phyloP scores from a whole-genome alignment of 2,888 invertebrate species.

The Tromatobia lineatoria region DNA sequence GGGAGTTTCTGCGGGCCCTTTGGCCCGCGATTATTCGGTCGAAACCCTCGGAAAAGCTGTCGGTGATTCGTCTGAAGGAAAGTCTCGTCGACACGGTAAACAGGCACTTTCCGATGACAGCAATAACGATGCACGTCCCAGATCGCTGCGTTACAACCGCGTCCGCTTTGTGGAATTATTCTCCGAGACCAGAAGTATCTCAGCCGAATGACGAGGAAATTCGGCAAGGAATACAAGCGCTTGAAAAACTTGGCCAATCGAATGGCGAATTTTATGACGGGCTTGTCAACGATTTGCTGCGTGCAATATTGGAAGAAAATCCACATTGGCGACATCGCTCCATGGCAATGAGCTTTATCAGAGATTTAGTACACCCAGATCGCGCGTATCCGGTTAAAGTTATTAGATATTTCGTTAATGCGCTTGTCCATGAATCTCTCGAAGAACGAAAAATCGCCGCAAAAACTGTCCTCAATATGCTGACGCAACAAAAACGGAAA shows the following conservation, averaged over 20 bases:
- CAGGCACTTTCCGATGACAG: slow-evolving; percentile 88
- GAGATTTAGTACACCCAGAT: slow-evolving; percentile 91
- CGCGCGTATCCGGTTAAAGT: slow-evolving; percentile 88
- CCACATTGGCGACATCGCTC: slow-evolving; percentile 94
- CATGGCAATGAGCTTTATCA: slow-evolving; percentile 91
- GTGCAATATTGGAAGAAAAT: slow-evolving; percentile 87
- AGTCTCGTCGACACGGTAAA: slow-evolving; percentile 87
- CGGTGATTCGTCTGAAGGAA: slow-evolving; percentile 89
- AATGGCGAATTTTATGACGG: slow-evolving; percentile 87
- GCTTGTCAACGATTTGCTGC: slow-evolving; percentile 86
- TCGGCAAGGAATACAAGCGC: slow-evolving; percentile 81
- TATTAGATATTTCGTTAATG: slow-evolving; percentile 89
- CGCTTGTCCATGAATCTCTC: slow-evolving; percentile 92
- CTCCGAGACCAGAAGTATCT: slow-evolving; percentile 82
- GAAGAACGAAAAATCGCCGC: slow-evolving; percentile 91
- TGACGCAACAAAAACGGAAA: slow-evolving; percentile 91
- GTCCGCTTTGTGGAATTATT: slow-evolving; percentile 83
- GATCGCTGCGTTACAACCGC: slow-evolving; percentile 87
- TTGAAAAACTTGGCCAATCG: slow-evolving; percentile 84
- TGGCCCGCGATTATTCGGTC: slow-evolving; percentile 94
- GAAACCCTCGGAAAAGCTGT: slow-evolving; percentile 94
- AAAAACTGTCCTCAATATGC: slow-evolving; percentile 88
- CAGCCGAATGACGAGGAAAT: slow-evolving; percentile 83
- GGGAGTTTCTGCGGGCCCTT: slow-evolving; percentile 90
- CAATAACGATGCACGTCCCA: slow-evolving; percentile 87